These are phyloP conservation scores for Panagrolaimus sp. DNA, from an alignment of 1,140 invertebrate species.

Conservation along the genomic window DNA sequence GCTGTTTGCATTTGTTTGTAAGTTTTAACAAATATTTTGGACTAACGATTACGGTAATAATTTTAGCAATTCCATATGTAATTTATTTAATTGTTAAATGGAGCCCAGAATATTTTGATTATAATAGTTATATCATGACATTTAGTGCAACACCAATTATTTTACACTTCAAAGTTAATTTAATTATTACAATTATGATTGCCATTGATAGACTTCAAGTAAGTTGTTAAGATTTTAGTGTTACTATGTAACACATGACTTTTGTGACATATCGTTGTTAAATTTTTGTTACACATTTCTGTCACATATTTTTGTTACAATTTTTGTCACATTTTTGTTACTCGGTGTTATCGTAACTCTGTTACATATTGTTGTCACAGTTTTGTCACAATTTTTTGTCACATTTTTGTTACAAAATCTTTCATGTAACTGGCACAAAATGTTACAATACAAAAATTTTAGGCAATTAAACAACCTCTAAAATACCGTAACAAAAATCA, in stretches of 20 bases:
- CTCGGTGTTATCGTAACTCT: too few relatives aligned
- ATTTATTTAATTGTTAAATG: slow-evolving; percentile 27
- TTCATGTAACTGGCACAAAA: neutral
- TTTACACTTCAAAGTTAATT: slow-evolving; percentile 37
- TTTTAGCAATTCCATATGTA: slow-evolving; percentile 29
- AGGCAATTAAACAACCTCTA: slow-evolving; percentile 33
- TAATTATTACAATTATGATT: slow-evolving; percentile 31
- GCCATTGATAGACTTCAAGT: slow-evolving; percentile 38
- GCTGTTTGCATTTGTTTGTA: slow-evolving; percentile 27
- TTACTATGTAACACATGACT: too few relatives aligned
- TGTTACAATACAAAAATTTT: slow-evolving; percentile 16
- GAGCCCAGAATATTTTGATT: slow-evolving; percentile 31
- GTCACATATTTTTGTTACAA: too few relatives aligned
- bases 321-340: too few relatives aligned
- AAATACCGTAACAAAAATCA: slow-evolving; percentile 40
- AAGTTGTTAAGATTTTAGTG: neutral
- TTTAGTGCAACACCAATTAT: slow-evolving; percentile 30
- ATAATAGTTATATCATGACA: slow-evolving; percentile 30
- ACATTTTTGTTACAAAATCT: neutral
- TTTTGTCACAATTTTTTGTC: too few relatives aligned
- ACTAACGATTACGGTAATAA: neutral
- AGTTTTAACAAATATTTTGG: slow-evolving; percentile 13
- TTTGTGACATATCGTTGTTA: too few relatives aligned
- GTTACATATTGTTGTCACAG: too few relatives aligned
- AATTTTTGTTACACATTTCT: too few relatives aligned